Base-by-base conservation (phyloP, 2,113 vertebrate genomes). In the Pseudopodoces humilis region DNA sequence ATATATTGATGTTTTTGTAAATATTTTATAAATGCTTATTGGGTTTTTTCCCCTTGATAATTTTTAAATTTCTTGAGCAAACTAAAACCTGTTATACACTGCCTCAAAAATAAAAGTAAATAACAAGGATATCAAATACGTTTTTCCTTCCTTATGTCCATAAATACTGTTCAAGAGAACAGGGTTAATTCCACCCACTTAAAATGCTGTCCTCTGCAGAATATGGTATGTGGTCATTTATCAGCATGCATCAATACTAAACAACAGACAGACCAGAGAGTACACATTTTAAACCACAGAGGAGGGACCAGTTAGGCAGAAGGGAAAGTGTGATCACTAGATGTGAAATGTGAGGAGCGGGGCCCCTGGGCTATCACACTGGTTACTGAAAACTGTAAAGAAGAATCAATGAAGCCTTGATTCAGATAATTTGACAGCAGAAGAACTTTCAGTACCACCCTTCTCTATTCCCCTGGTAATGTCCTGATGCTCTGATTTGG, bases 201-300 rank as follows among this genome's bases (percentile, higher is more conserved):
- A 71, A 94, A 92, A 69, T 83, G 68, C 83, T 94, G 16, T 77
- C 50, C 70, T 79, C 69, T 74, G 62, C 75, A 72, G 53, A 88
- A 68, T 31, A 37, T 41, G 17, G 6, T 59, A 41, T 24, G 10
- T 59, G 64, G 64, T 93, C n/a, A 43, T 93, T 95, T 88, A 49
- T 96, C 83, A 94, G 59, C 68, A 7, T 63, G 20, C 28, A 35
- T 92, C 53, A 46, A 39, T 78, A 53, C 50, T 84, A 28, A 94
- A n/a, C 49, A 65, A 31, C 53, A 79, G 62, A 7, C 31, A 64
- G 72, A 65, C 16, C 35, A 92, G 77, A 79, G 58, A 72, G 84
- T 33, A 46, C 33, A 23, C 53, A 39, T 94, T 95, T 90, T 68
- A 95, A 95, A 92, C 44, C 67, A 83, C 75, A 69, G 15, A 81